phyloP scores from a whole-genome alignment of 2,888 invertebrate species.

The Phyllotreta striolata region DNA sequence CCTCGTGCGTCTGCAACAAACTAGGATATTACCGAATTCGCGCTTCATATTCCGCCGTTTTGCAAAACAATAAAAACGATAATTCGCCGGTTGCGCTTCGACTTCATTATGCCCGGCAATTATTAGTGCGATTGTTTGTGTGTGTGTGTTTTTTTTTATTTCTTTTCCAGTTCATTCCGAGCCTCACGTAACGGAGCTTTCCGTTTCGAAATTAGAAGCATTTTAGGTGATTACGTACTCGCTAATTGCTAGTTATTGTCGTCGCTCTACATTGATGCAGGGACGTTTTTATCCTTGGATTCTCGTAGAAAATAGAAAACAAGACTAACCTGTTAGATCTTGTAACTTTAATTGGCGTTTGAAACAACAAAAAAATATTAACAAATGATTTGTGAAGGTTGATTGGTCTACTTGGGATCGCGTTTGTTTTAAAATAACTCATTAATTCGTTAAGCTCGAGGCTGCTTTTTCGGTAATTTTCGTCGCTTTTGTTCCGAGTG shows the following conservation, averaged over 20 bases:
- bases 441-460: too few relatives aligned
- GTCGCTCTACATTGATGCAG: neutral
- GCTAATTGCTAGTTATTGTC: conserved; percentile 1
- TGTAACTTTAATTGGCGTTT: too few relatives aligned
- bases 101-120: conserved; percentile 17
- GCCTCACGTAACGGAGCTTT: conserved; percentile 10
- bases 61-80: conserved; percentile 21
- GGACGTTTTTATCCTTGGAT: neutral
- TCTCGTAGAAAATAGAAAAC: too few relatives aligned
- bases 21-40: conserved; percentile 11
- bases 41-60: conserved; percentile 16
- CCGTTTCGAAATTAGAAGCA: conserved; percentile 12
- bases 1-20: too few relatives aligned
- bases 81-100: neutral
- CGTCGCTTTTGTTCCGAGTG: conserved; percentile 7
- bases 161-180: conserved; percentile 9
- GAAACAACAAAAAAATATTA: too few relatives aligned
- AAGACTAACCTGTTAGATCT: too few relatives aligned
- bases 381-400: too few relatives aligned
- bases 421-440: too few relatives aligned
- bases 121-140: conserved; percentile 16
- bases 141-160: neutral
- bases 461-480: neutral
- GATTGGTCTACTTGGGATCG: too few relatives aligned
- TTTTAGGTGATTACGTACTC: conserved; percentile 9